phyloP scores from a whole-genome alignment of 2,888 invertebrate species.

The Drosophila fulvimacula region DNA sequence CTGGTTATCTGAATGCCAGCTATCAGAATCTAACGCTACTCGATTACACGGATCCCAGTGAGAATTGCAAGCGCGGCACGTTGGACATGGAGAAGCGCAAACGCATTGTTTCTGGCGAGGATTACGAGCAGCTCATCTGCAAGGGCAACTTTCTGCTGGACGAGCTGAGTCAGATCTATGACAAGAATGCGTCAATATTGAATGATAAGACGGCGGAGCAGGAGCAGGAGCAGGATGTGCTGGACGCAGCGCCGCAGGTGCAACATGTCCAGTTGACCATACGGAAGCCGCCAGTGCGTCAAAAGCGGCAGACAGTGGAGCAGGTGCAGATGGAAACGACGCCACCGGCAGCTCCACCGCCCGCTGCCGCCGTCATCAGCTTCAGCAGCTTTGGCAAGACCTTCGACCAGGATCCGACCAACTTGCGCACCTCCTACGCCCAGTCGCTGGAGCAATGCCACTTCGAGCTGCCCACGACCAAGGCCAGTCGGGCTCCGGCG shows the following conservation, averaged over 20 bases:
- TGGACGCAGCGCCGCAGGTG: slow-evolving; percentile 46
- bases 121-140: slow-evolving; percentile 80
- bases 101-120: slow-evolving; percentile 43
- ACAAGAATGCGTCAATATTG: slow-evolving; percentile 86
- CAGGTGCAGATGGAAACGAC: background rate
- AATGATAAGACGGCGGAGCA: slow-evolving; percentile 84
- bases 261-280: slow-evolving; percentile 82
- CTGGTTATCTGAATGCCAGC: slow-evolving; percentile 86
- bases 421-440: slow-evolving; percentile 83
- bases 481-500: slow-evolving; percentile 45
- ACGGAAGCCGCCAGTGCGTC: slow-evolving; percentile 73
- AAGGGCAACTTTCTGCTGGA: slow-evolving; percentile 84
- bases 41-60: slow-evolving; percentile 85
- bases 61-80: slow-evolving; percentile 49
- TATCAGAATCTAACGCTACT: slow-evolving; percentile 88
- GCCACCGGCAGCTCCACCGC: background rate
- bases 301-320: slow-evolving; percentile 48
- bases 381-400: slow-evolving; percentile 75
- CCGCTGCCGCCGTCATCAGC: slow-evolving; percentile 43
- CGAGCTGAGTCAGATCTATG: slow-evolving; percentile 86
- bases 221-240: slow-evolving; percentile 13
- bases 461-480: slow-evolving; percentile 72
- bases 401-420: slow-evolving; percentile 85
- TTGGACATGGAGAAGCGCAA: slow-evolving; percentile 60
- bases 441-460: slow-evolving; percentile 84